Percentiles rank a stretch among this genome's conserved stretches.
These are phyloP conservation scores for Plecotus auritus DNA, from an alignment of 2,113 vertebrate species.

Conservation along the genomic window DNA sequence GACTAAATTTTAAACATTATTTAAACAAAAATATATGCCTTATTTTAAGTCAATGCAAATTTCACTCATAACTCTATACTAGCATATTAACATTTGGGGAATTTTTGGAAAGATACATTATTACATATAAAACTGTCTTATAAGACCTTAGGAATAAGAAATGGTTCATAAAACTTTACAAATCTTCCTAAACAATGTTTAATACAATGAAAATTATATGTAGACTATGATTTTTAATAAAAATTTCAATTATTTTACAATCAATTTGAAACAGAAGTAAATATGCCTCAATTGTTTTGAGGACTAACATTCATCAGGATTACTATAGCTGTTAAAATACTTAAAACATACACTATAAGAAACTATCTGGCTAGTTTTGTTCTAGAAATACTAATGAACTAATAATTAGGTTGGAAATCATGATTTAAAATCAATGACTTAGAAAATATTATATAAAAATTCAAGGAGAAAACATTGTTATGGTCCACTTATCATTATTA, in stretches of 20 bases:
- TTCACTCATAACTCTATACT: slow-evolving; percentile 24
- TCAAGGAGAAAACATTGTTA: background rate
- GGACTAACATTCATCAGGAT: background rate
- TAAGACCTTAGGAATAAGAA: slow-evolving; percentile 2
- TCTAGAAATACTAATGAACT: slow-evolving; percentile 30
- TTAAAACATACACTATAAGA: background rate
- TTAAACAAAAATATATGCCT: slow-evolving; percentile 23
- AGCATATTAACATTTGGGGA: slow-evolving; percentile 7
- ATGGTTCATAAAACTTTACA: slow-evolving; percentile 19
- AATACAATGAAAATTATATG: slow-evolving; percentile 25
- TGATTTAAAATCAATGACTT: slow-evolving; percentile 22
- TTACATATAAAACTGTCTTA: slow-evolving; percentile 21
- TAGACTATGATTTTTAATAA: background rate
- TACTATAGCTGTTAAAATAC: background rate
- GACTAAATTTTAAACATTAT: slow-evolving; percentile 40
- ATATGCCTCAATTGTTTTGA: background rate
- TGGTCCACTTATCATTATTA: background rate
- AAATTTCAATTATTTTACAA: slow-evolving; percentile 45
- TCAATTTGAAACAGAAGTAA: slow-evolving; percentile 19
- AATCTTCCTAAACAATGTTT: slow-evolving; percentile 19
- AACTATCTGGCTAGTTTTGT: background rate
- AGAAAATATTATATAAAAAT: slow-evolving; percentile 32
- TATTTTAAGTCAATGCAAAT: slow-evolving; percentile 29
- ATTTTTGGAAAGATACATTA: slow-evolving; percentile 19
- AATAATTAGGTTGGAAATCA: background rate